These are phyloP conservation scores for Echeneis naucrates DNA, from an alignment of 2,797 vertebrate genomes.

Conservation along the genomic window DNA sequence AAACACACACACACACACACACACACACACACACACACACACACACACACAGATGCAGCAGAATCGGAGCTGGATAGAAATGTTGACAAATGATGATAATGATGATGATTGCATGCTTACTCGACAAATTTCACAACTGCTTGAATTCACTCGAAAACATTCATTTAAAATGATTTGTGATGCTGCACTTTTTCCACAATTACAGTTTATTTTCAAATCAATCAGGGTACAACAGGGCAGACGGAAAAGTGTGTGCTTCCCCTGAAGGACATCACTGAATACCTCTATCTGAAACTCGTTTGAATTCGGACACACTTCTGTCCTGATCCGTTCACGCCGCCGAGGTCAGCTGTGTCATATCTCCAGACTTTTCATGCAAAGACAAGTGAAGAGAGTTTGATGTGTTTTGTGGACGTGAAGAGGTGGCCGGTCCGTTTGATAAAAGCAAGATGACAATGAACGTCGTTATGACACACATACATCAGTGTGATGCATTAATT, in stretches of 20 bases:
- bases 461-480: neutral
- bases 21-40: neutral
- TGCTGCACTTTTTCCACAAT: neutral
- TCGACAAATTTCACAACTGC: slow-evolving; percentile 7
- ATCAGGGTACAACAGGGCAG: no score
- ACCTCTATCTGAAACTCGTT: neutral
- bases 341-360: no score
- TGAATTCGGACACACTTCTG: no score
- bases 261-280: no score
- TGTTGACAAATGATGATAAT: slow-evolving; percentile 9
- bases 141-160: slow-evolving; percentile 16
- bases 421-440: no score
- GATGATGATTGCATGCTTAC: slow-evolving; percentile 28
- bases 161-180: slow-evolving; percentile 8
- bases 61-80: slow-evolving; percentile 18
- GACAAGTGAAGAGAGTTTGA: no score
- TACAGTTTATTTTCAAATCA: neutral
- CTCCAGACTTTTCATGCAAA: no score
- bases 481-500: neutral
- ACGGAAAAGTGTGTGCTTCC: neutral
- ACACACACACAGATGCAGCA: no score
- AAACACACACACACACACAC: no score
- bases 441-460: no score
- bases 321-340: no score
- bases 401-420: no score